Base-by-base conservation (phyloP, 2,797 vertebrate species). In the Chrysocyon brachyurus region DNA sequence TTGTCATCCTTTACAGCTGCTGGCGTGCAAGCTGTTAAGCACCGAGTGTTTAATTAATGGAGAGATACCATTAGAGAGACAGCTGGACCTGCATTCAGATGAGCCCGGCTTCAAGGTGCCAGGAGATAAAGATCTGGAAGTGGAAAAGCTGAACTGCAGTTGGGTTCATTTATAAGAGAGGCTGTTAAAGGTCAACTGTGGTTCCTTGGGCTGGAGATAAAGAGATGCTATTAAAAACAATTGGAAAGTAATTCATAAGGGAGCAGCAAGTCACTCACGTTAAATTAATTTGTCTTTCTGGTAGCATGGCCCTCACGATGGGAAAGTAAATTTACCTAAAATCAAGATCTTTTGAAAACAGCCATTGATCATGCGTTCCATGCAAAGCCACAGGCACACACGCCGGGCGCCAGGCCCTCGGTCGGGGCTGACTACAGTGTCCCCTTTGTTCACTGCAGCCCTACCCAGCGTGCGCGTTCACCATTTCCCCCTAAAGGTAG, bases 241-340 rank as follows among this genome's bases (percentile, higher is more conserved):
- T 64, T 40, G 79, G 96, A 97, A 98, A 95, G 88, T 70, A 94
- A 98, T 90, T 97, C 87, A 87, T 90, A 98, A 97, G 61, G 94
- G 90, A 98, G 97, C 66, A 61, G 52, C 54, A 94, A 98, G 95
- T 97, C 79, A 96, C 2, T 87, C 70, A 56, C n/a, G 8, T 96
- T 97, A 84, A 90, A 96, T 98, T 98, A 97, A 97, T 97, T 98
- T 98, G 94, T 98, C 79, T 98, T 98, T 98, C 75, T 96, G 92
- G 97, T 96, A 84, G 75, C 14, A 83, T 17, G 79, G 79, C 77
- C 36, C 46, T 98, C 87, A 95, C 72, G 79, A 90, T 86, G 87
- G 82, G 96, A 97, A 98, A 98, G 97, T 72, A 98, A 97, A 70
- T 95, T 96, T 88, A 92, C 88, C 77, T 97, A 95, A 98, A 98